Conservation (phyloP, 1,140 invertebrate genomes). For the Drosophila burlai region DNA sequence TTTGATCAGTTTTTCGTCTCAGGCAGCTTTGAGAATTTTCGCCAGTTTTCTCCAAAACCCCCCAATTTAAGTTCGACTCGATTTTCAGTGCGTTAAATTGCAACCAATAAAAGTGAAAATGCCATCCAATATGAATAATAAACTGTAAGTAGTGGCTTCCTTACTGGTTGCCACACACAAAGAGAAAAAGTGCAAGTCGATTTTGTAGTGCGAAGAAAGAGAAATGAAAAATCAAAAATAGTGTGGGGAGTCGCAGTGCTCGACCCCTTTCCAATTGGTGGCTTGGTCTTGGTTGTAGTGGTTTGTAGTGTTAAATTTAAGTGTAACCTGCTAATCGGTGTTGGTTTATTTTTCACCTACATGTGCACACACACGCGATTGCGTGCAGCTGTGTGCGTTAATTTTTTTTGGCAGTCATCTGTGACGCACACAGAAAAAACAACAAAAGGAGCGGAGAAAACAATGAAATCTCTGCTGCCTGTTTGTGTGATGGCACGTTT, state of each 20-base stretch:
- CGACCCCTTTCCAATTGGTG: slow-evolving; percentile 70
- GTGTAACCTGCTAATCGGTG: slow-evolving; percentile 65
- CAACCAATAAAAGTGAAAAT: slow-evolving; percentile 83
- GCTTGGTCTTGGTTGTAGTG: slow-evolving; percentile 74
- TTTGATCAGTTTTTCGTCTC: slow-evolving; percentile 16
- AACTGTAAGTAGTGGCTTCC: slow-evolving; percentile 83
- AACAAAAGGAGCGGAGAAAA: slow-evolving; percentile 37
- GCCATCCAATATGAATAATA: slow-evolving; percentile 85
- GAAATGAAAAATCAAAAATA: slow-evolving; percentile 54
- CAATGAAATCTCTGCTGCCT: slow-evolving; percentile 13
- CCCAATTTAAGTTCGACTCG: slow-evolving; percentile 44
- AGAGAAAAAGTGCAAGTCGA: slow-evolving; percentile 72
- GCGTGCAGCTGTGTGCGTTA: slow-evolving; percentile 15
- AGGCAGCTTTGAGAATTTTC: slow-evolving; percentile 19
- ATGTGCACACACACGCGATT: slow-evolving; percentile 23
- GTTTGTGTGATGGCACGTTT: slow-evolving; percentile 13
- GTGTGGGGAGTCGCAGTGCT: slow-evolving; percentile 48
- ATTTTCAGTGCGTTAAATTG: slow-evolving; percentile 74
- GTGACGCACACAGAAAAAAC: slow-evolving; percentile 45
- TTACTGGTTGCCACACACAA: slow-evolving; percentile 36
- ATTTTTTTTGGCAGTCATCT: slow-evolving; percentile 20
- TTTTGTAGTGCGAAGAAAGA: slow-evolving; percentile 74
- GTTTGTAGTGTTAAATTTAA: slow-evolving; percentile 67
- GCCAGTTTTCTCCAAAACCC: slow-evolving; percentile 51
- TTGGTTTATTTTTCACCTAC: slow-evolving; percentile 48